Conservation (phyloP, 2,797 vertebrate genomes). For the Octomys mimax region DNA sequence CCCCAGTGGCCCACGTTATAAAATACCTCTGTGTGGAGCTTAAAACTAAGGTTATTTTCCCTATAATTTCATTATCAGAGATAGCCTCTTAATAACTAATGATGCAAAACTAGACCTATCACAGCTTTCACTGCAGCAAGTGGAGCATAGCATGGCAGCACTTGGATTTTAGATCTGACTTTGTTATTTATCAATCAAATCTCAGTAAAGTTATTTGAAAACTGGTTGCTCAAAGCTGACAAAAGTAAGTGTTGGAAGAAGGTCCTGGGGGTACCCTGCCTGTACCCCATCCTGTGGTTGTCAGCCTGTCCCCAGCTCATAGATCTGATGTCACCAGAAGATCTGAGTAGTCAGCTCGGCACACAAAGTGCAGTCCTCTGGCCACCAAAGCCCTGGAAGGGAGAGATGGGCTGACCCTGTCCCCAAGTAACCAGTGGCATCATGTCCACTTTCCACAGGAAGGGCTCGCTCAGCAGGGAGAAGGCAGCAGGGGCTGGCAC, state of each 20-base stretch:
- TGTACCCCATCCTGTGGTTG: not conserved
- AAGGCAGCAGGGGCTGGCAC: not conserved
- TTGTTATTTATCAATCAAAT: not conserved
- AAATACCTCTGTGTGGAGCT: not conserved
- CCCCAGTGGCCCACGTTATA: not conserved
- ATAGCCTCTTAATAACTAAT: not conserved
- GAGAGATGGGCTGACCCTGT: not conserved
- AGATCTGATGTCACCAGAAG: not conserved
- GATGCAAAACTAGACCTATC: not conserved
- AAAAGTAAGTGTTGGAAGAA: not conserved
- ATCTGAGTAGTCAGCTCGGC: not conserved
- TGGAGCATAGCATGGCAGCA: not conserved
- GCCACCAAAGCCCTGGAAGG: not conserved
- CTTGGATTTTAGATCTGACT: conserved; percentile 7
- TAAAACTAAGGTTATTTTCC: conserved; percentile 1
- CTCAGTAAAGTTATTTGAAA: conserved; percentile 9
- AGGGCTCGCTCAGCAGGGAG: not conserved
- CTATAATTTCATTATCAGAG: not conserved
- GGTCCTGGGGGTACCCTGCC: not conserved
- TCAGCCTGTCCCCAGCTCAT: not conserved
- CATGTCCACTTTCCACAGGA: not conserved
- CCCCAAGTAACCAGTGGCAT: not conserved
- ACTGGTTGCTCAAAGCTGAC: not conserved
- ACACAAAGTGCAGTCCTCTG: fast-evolving
- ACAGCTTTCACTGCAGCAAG: not conserved